These are phyloP conservation scores for Bos javanicus DNA, from an alignment of 2,113 vertebrate species.

Conservation along the genomic window DNA sequence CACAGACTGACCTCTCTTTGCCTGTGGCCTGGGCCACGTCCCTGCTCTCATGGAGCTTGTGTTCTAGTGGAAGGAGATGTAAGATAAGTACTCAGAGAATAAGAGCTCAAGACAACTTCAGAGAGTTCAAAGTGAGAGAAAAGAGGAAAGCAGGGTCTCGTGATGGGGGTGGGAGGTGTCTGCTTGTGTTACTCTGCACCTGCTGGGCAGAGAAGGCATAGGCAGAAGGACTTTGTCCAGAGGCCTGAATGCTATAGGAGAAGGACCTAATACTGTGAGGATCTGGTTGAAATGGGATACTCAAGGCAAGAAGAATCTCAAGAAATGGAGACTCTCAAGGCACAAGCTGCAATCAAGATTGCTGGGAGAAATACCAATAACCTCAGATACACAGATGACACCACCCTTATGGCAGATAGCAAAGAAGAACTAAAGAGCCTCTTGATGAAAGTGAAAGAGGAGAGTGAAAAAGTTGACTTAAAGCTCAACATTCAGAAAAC, in stretches of 20 bases:
- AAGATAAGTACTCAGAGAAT: neutral
- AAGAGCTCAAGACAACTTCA: neutral
- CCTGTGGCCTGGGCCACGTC: neutral
- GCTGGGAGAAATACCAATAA: neutral
- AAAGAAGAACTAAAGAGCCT: neutral
- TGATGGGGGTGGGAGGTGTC: accelerated
- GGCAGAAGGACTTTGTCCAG: neutral
- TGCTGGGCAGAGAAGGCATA: neutral
- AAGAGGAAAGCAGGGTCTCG: neutral
- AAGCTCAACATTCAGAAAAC: neutral
- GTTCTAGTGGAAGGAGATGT: neutral
- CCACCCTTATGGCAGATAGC: neutral
- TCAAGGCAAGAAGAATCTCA: neutral
- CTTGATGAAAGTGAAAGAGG: neutral
- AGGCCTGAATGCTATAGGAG: neutral
- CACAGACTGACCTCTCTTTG: neutral
- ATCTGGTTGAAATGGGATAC: neutral
- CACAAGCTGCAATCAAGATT: neutral
- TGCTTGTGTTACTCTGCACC: neutral
- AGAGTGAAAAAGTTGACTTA: neutral
- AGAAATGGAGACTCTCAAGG: neutral
- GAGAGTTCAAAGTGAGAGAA: neutral
- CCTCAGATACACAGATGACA: neutral
- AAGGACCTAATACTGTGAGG: neutral
- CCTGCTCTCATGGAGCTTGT: neutral